Percentiles rank a stretch among this genome's conserved stretches.
Evolutionary conservation across 2,888 invertebrate genomes (phyloP).

Genomic region (Eudemis profundana): DNA sequence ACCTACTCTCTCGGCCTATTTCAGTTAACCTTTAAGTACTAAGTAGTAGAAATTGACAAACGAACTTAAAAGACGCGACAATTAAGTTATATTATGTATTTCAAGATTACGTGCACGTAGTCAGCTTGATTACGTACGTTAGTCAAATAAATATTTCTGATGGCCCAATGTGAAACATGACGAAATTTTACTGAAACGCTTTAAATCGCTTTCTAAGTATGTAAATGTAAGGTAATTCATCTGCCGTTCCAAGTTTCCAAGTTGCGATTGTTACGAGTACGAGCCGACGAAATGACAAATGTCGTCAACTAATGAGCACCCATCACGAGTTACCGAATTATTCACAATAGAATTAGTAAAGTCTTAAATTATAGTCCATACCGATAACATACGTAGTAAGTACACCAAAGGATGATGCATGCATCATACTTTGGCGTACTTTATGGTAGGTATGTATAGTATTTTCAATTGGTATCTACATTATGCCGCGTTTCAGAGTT

Average conservation of each 20-base stretch:
- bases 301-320: conserved; percentile 60
- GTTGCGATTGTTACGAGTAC: conserved; percentile 37
- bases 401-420: no score
- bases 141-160: no score
- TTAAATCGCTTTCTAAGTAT: conserved; percentile 12
- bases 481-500: no score
- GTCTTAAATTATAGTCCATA: no score
- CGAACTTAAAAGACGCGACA: no score
- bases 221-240: conserved; percentile 22
- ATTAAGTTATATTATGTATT: neutral
- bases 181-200: conserved; percentile 5
- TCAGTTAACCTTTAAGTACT: no score
- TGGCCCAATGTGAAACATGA: neutral
- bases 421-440: no score
- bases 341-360: conserved; percentile 47
- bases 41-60: no score
- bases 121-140: neutral
- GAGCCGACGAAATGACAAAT: conserved; percentile 56
- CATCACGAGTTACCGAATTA: conserved; percentile 62
- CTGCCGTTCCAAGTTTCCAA: conserved; percentile 15
- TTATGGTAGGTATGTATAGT: no score
- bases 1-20: no score
- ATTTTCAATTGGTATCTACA: no score
- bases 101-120: neutral
- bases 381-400: no score